A percentile compares a stretch with the other conserved stretches of the same genome.
These are phyloP conservation scores for Hermatobates lingyangjiaoensis DNA, from an alignment of 1,140 invertebrate species.

Conservation along the genomic window DNA sequence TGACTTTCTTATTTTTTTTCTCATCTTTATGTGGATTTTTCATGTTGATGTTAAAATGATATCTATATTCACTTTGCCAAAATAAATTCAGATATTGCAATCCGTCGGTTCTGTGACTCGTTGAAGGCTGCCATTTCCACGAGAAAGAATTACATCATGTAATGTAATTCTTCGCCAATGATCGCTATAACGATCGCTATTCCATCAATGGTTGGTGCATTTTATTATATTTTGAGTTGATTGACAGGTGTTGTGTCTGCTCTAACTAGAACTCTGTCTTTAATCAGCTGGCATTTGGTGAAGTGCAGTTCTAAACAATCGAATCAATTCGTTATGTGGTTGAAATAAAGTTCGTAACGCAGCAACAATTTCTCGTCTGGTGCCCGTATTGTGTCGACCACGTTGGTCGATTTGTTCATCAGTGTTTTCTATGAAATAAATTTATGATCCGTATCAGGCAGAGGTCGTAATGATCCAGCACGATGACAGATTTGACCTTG, in stretches of 20 bases:
- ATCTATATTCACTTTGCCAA: no score
- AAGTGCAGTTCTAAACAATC: constrained; percentile 23
- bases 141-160: no score
- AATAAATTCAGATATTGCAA: no score
- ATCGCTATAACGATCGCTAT: no score
- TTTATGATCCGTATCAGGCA: constrained; percentile 13
- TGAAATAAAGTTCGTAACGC: constrained; percentile 23
- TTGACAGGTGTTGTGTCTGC: constrained; percentile 23
- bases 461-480: constrained; percentile 20
- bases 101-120: no score
- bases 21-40: no score
- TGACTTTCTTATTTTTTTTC: no score
- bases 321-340: constrained; percentile 23
- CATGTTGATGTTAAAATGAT: no score
- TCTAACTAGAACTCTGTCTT: constrained; percentile 22
- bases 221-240: constrained; percentile 25
- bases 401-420: constrained; percentile 22
- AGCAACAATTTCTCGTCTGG: constrained; percentile 21
- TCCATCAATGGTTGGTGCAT: constrained; percentile 24
- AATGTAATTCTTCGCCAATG: no score
- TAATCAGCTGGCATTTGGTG: constrained; percentile 23
- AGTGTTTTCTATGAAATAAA: constrained; percentile 24
- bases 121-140: no score
- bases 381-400: constrained; percentile 17
- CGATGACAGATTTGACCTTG: constrained; percentile 14